These are phyloP conservation scores for Drosophila antonietae DNA, from an alignment of 2,888 invertebrate genomes.

Conservation along the genomic window DNA sequence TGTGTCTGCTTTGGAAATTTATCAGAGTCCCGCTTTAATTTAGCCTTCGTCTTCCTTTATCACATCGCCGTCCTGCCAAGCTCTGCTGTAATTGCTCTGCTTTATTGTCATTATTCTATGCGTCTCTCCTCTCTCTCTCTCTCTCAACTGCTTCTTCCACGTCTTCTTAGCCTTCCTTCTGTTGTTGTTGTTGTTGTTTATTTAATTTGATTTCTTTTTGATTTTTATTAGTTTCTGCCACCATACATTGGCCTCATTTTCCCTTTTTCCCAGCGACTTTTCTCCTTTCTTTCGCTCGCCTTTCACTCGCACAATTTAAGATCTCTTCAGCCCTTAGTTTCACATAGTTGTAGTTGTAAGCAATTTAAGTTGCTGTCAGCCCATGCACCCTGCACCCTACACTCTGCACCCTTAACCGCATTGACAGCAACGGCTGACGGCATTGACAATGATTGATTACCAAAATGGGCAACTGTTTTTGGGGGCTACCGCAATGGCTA, in stretches of 20 bases:
- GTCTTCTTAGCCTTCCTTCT: conserved; percentile 20
- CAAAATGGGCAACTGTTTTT: conserved; percentile 62
- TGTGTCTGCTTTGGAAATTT: conserved; percentile 65
- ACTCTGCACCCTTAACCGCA: conserved; percentile 61
- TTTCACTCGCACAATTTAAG: conserved; percentile 9
- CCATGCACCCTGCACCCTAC: conserved; percentile 23
- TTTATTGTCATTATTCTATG: conserved; percentile 51
- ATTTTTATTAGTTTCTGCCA: conserved; percentile 70
- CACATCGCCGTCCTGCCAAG: conserved; percentile 28
- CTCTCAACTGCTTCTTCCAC: conserved; percentile 23
- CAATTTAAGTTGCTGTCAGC: conserved; percentile 62
- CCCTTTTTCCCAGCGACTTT: conserved; percentile 11
- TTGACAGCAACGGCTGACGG: conserved; percentile 70
- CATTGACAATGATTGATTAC: conserved; percentile 83
- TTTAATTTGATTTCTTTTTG: conserved; percentile 80
- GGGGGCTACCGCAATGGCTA: conserved; percentile 54
- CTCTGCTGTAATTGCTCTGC: conserved; percentile 64
- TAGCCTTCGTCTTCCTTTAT: conserved; percentile 52
- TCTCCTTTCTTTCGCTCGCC: neutral
- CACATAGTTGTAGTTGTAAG: conserved; percentile 29
- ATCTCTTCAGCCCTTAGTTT: conserved; percentile 8
- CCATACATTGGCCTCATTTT: conserved; percentile 62
- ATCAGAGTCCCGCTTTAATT: conserved; percentile 59
- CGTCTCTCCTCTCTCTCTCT: conserved; percentile 15
- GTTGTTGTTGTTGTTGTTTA: conserved; percentile 53